phyloP scores from a whole-genome alignment of 2,888 invertebrate genomes.

The Campopleginae sp. region DNA sequence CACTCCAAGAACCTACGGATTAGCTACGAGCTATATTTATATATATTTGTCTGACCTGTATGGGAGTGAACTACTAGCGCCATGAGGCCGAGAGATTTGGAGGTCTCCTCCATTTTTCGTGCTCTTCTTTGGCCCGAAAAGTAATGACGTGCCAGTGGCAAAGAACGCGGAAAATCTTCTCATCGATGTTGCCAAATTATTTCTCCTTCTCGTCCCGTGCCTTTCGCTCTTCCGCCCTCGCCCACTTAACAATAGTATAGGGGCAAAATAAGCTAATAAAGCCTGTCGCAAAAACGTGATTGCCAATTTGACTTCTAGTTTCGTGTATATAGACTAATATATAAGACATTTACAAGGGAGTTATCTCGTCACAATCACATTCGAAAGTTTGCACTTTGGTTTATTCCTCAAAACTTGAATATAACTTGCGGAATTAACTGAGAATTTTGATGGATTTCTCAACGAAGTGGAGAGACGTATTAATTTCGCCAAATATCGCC shows the following conservation, averaged over 20 bases:
- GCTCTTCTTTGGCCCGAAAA: not conserved
- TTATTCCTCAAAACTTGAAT: not conserved
- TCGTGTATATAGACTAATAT: conserved; percentile 16
- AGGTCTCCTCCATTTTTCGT: conserved; percentile 15
- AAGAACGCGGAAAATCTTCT: conserved; percentile 39
- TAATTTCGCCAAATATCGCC: no score
- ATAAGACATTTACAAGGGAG: not conserved
- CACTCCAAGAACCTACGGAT: not conserved
- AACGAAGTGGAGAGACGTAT: no score
- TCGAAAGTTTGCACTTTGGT: not conserved
- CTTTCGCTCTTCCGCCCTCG: not conserved
- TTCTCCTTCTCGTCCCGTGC: not conserved
- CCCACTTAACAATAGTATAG: conserved; percentile 33
- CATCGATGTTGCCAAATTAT: conserved; percentile 17
- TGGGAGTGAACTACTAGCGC: conserved; percentile 4
- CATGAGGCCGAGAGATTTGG: conserved; percentile 32
- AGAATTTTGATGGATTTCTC: no score
- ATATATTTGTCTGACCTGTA: conserved; percentile 19
- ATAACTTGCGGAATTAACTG: no score
- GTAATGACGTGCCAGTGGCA: conserved; percentile 3
- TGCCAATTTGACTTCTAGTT: conserved; percentile 46
- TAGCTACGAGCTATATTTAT: not conserved
- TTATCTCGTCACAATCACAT: not conserved
- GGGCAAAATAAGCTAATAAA: conserved; percentile 55
- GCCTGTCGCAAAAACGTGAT: conserved; percentile 52